Base-by-base conservation (phyloP, 2,888 invertebrate genomes). In the Polydesmus complanatus region DNA sequence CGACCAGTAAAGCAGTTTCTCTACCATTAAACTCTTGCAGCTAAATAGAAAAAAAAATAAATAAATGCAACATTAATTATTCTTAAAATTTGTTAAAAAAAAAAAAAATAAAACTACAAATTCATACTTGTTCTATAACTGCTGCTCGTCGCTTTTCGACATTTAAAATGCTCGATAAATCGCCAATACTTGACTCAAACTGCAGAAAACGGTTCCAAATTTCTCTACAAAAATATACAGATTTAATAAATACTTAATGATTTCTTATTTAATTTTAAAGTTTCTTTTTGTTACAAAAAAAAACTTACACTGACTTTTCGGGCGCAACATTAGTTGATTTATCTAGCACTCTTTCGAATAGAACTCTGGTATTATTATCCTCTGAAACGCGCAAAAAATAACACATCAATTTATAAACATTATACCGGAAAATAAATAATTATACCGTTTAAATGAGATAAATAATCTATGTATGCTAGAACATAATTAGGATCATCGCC, bases 191-290 rank as follows among this genome's bases (percentile, higher is more conserved):
- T 56, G 94, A 93, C 76, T 99, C 98, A 73, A 99, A 98, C 73
- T 98, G 95, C 67, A 99, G 77, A 73, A 98, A 99, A 64, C 90
- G 80, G 77, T 97, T 96, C 98, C 98, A 99, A 61, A 99, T 93
- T 71, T 97, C 95, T 5, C 86, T 86, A 73, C 68, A 58, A 62
- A 54, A 8, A 5, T 8, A 37, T 8, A 37, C 37, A 5, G 37
- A 47, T 2, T 54, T 49, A 11, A 49, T 58, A 2, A 23, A 14
- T 60, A 47, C 54, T 8, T 49, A 53, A 37, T 14, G 14, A 5
- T 37, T 37, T 37, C 14, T 8, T 8, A 37, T 8, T 8, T 8
- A 48, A 48, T 27, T 50, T 23, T 55, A 61, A n/a, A n/a, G n/a
- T n/a, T n/a, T n/a, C n/a, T n/a, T n/a, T n/a, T n/a, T n/a, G n/a